Percentiles rank a stretch among this genome's conserved stretches.
These are phyloP conservation scores for Zonitis immaculata DNA, from an alignment of 2,888 invertebrate species.

Conservation along the genomic window DNA sequence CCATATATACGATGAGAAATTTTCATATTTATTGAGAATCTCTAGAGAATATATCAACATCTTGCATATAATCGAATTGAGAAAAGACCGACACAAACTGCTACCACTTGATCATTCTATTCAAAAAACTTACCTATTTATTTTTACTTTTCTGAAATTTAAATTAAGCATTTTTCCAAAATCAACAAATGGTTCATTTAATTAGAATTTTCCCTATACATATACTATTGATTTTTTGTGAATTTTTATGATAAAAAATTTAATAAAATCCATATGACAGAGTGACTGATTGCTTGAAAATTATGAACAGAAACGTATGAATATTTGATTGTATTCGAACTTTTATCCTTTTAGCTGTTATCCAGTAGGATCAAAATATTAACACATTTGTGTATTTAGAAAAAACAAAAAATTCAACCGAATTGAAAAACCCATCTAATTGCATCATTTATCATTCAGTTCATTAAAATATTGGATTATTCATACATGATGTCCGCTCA, in stretches of 20 bases:
- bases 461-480: background rate
- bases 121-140: no score
- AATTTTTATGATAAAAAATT: no score
- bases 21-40: background rate
- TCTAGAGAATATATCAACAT: background rate
- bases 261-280: no score
- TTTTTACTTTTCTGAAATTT: no score
- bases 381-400: background rate
- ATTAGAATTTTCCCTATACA: no score
- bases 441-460: background rate
- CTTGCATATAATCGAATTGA: background rate
- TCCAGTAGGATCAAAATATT: slow-evolving; percentile 10
- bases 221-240: no score
- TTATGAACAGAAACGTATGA: slow-evolving; percentile 14
- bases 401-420: background rate
- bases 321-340: slow-evolving; percentile 14
- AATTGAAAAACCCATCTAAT: background rate
- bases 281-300: slow-evolving; percentile 16
- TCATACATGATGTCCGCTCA: background rate
- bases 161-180: no score
- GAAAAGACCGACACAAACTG: background rate
- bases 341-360: slow-evolving; percentile 9
- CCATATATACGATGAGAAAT: background rate
- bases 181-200: background rate
- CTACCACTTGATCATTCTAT: background rate